Base-by-base conservation (phyloP, 2,888 invertebrate genomes). In the Morpho helenor region DNA sequence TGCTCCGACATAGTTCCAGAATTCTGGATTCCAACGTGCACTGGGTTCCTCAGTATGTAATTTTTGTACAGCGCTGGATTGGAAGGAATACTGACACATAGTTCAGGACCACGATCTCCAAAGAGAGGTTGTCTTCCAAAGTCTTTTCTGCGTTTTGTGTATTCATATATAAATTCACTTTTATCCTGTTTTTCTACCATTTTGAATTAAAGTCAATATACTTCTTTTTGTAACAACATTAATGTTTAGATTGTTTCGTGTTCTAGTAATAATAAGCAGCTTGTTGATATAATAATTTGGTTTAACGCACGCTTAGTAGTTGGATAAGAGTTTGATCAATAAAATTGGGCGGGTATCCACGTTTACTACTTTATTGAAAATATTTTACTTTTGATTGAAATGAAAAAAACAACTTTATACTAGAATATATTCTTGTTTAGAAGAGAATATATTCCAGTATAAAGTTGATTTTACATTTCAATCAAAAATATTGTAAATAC, bases 111-210 rank as follows among this genome's bases (percentile, higher is more conserved):
- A 71, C 92, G 92, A 70, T 95, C 94, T 61, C 92, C 91, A 74
- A 96, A 96, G 50, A 93, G 76, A 52, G 93, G 93, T 71, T 95
- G 94, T 66, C 92, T 91, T 0, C 96, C 96, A 76, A 95, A 96
- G 63, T 94, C 91, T 65, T 91, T 91, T 47, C 96, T 92, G 66
- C 93, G 93, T 78, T 93, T 95, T 62, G 94, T 93, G 74, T 95
- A 96, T 75, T 89, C 89, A 65, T 85, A 88, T 0, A 76, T 78
- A 0, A 84, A 57, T 68, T 88, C 88, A 8, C 64, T 63, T 73
- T 86, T 87, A 60, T 90, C 88, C 57, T 75, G 74, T 67, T 82
- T 87, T 45, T 88, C 87, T 77, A 85, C 84, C 63, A 60, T 75
- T 62, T 45, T 51, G 9, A 7, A 49, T 52, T 40, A 39, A 48